Base-by-base conservation (phyloP, 2,888 invertebrate genomes). In the Crossocerus cetratus region DNA sequence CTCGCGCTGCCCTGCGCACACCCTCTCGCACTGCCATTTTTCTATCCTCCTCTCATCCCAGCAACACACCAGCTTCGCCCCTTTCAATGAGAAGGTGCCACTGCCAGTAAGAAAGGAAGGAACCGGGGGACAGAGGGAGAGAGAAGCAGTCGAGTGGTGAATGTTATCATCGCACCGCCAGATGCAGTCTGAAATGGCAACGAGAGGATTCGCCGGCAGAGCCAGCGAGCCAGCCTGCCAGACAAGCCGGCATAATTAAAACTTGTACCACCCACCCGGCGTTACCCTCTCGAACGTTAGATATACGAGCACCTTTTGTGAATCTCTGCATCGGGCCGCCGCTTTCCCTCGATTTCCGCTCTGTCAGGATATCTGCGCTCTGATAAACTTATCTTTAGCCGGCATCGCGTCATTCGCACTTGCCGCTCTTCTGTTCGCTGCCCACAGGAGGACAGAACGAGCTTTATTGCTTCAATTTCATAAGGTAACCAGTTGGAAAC, bases 191-290 rank as follows among this genome's bases (percentile, higher is more conserved):
- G 80, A 78, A 79, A 82, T 60, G 79, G 77, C 74, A 78, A 81
- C 69, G 69, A 80, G 77, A 82, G 74, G 71, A 74, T 67, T 72
- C 67, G 75, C 69, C 73, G 72, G 68, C 49, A 32, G 8, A 49
- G 49, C 49, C 49, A 16, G 49, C 49, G 14, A 32, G 32, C 32
- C 32, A 5, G 32, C 32, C 32, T 32, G 49, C 63, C 70, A 71
- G 76, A 77, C 74, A 74, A 81, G 77, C 72, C 61, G 80, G 82
- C 75, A 86, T 88, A 88, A 88, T 88, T 88, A 86, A 87, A 87
- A 86, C 76, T 85, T 78, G 81, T 73, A 76, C 49, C 60, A 57
- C 60, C 57, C 43, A 49, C 49, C 49, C 16, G n/a, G 49, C 49
- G 21, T 23, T 20, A 54, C 56, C 72, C 56, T 77, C 76, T 81